Evolutionary conservation across 2,888 invertebrate species (phyloP).

Genomic region (Lasioglossum pauxillum): DNA sequence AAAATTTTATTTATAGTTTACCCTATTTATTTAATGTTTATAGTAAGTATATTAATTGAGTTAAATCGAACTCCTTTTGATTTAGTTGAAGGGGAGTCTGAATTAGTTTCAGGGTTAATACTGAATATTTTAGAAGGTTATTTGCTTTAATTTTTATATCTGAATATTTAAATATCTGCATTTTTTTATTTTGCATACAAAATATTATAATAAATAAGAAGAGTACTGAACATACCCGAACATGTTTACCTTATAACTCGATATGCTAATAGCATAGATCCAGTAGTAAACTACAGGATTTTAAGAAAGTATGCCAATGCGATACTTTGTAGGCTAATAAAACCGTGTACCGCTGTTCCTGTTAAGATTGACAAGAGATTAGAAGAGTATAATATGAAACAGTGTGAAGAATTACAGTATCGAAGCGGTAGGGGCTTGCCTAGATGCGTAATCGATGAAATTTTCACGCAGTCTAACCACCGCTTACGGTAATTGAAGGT

Average conservation of each 20-base stretch:
- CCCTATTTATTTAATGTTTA: no score
- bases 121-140: no score
- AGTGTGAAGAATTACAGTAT: slow-evolving; percentile 1
- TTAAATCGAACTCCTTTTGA: no score
- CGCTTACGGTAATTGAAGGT: slow-evolving; percentile 25
- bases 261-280: neutral
- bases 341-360: neutral
- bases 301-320: neutral
- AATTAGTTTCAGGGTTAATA: no score
- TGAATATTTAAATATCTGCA: no score
- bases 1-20: no score
- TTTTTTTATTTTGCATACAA: neutral
- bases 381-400: neutral
- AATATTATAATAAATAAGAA: neutral
- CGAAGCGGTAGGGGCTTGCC: neutral
- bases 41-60: no score
- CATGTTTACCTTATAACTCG: neutral
- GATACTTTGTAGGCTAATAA: neutral
- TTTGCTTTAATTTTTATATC: no score
- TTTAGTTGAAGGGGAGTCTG: no score
- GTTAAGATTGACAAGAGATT: neutral
- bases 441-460: slow-evolving; percentile 22
- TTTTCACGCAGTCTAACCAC: slow-evolving; percentile 26
- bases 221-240: neutral
- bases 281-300: neutral